Evolutionary conservation across 2,888 invertebrate species (phyloP), one percentile per base, ranked within the genome.

Genomic region (Brachylomia viminalis): DNA sequence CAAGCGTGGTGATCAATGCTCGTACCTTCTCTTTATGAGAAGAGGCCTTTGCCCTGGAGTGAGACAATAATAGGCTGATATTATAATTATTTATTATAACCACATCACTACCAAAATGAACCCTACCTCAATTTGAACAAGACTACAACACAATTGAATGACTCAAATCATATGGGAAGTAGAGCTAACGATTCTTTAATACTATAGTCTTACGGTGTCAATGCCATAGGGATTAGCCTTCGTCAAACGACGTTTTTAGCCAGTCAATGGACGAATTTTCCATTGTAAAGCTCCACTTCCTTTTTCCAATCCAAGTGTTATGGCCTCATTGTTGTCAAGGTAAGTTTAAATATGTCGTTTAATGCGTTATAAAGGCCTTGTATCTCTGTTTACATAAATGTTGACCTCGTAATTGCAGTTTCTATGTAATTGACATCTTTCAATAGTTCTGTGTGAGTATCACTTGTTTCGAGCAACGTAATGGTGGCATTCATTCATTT

Each of bases 301-400:
- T 95, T 90, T 91, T 90, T 85, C 89, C 87, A 90, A 90, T 91
- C 82, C 88, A 80, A 82, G 82, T 89, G 78, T 88, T 85, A 87
- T 88, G 91, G 87, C 92, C 91, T 92, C 87, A 91, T 90, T 89
- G 61, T 88, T 93, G 94, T 95, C 95, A 96, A 96, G 96, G 96
- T 90, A 88, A 94, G 89, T 92, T 88, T 90, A 90, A 92, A 91
- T 89, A 87, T 91, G 91, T 91, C 91, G 89, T 91, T 90, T 90
- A 94, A 93, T 92, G 91, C 89, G 88, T 62, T 90, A 92, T 92
- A 83, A 85, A 90, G 93, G 90, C 95, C 95, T 95, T 95, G 95
- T 93, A 89, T 92, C 87, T 90, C 84, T 91, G 93, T 94, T 95
- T 94, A 95, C 93, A 94, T 95, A 94, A 94, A 91, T 89, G 89